Percentiles rank a stretch among this genome's conserved stretches.
phyloP scores from a whole-genome alignment of 2,888 invertebrate genomes.

The Leptinotarsa peninsularis region DNA sequence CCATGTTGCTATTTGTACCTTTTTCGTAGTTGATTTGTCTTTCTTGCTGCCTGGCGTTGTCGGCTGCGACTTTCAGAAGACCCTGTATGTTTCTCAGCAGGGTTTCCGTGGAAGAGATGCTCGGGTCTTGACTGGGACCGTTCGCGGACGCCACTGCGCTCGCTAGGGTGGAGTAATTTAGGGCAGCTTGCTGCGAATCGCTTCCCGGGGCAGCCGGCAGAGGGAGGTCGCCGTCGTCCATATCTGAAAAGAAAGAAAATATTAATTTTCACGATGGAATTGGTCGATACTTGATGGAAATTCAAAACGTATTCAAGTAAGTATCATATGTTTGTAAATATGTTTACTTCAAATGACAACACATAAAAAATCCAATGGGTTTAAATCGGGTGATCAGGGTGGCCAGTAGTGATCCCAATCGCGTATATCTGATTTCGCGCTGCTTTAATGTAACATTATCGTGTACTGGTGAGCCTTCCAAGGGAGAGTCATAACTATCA shows the following conservation, averaged over 20 bases:
- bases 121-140: slow-evolving; percentile 69
- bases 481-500: too few species aligned
- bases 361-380: too few species aligned
- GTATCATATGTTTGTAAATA: too few species aligned
- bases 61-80: slow-evolving; percentile 95
- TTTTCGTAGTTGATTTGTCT: slow-evolving; percentile 96
- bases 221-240: slow-evolving; percentile 81
- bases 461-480: too few species aligned
- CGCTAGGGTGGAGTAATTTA: slow-evolving; percentile 84
- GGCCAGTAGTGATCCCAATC: too few species aligned
- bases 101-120: slow-evolving; percentile 90
- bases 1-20: slow-evolving; percentile 77
- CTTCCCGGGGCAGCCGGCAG: slow-evolving; percentile 70
- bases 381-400: too few species aligned
- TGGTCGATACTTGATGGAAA: too few species aligned
- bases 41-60: slow-evolving; percentile 96
- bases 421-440: too few species aligned
- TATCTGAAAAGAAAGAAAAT: slow-evolving; percentile 68
- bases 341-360: too few species aligned
- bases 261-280: background rate
- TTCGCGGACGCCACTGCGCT: slow-evolving; percentile 73
- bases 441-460: too few species aligned
- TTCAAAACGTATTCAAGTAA: too few species aligned
- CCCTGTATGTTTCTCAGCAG: slow-evolving; percentile 95
- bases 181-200: slow-evolving; percentile 76